Evolutionary conservation across 1,140 invertebrate genomes (phyloP).

Genomic region (Drosophila watanabei): DNA sequence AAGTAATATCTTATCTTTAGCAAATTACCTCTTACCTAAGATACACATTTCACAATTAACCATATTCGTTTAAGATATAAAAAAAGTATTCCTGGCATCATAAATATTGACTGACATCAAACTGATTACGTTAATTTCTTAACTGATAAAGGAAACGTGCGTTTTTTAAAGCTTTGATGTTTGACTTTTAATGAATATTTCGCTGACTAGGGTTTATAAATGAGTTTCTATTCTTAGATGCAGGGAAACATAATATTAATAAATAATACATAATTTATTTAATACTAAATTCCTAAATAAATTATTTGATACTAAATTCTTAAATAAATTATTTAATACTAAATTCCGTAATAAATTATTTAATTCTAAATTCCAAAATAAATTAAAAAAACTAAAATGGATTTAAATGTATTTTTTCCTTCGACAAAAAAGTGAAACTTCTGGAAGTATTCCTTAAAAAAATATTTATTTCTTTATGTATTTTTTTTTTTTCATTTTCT

Average conservation of each 20-base stretch:
- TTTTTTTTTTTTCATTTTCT: neutral
- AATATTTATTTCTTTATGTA: neutral
- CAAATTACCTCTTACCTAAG: neutral
- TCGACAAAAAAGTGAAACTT: neutral
- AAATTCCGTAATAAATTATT: too few relatives aligned
- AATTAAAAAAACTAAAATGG: neutral
- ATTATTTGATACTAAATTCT: neutral
- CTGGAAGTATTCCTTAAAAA: neutral
- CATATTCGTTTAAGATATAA: constrained; percentile 2
- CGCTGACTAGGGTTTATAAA: constrained; percentile 7
- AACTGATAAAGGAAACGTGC: constrained; percentile 34
- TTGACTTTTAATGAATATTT: constrained; percentile 10
- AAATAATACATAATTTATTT: neutral
- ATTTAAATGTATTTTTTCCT: neutral
- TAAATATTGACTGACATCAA: constrained; percentile 31
- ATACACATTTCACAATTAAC: neutral
- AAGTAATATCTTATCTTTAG: neutral
- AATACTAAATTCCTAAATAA: neutral
- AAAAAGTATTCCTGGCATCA: constrained; percentile 6
- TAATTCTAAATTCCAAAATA: neutral
- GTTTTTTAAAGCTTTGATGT: constrained; percentile 11
- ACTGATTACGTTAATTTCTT: constrained; percentile 12
- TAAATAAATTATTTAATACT: neutral
- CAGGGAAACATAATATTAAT: too few relatives aligned
- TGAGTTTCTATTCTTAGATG: neutral